Evolutionary conservation across 1,140 invertebrate species (phyloP).

Genomic region (Asbolus verrucosus): DNA sequence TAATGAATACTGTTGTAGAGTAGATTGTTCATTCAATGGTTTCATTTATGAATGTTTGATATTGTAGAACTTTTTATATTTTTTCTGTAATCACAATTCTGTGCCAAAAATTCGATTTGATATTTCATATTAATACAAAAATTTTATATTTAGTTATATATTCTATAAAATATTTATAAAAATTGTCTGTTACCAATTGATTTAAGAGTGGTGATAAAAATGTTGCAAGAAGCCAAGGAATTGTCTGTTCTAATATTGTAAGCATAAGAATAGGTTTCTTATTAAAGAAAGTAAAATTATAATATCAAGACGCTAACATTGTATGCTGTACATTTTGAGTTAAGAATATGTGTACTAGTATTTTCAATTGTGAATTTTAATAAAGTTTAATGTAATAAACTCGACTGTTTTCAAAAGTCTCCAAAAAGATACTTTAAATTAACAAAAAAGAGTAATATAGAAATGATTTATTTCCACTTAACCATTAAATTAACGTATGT

Average conservation of each 20-base stretch:
- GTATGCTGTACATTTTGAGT: no score
- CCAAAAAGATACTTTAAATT: no score
- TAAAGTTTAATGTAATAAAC: no score
- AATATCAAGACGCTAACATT: no score
- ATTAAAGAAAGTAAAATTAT: no score
- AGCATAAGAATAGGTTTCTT: no score
- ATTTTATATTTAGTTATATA: conserved; percentile 25
- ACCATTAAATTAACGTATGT: conserved; percentile 65
- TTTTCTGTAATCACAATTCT: conserved; percentile 2
- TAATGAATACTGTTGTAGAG: background rate
- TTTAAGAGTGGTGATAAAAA: conserved; percentile 9
- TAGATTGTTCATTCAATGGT: background rate
- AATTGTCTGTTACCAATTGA: conserved; percentile 16
- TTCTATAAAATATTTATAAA: conserved; percentile 29
- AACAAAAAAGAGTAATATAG: no score
- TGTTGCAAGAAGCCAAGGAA: conserved; percentile 4
- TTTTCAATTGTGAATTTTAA: no score
- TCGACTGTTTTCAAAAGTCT: no score
- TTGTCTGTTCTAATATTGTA: conserved; percentile 20
- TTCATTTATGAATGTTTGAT: conserved; percentile 14
- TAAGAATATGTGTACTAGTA: no score
- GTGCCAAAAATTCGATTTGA: conserved; percentile 4
- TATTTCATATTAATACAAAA: conserved; percentile 1
- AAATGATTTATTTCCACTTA: conserved; percentile 45
- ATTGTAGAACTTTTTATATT: conserved; percentile 15